A percentile compares a stretch with the other conserved stretches of the same genome.
Evolutionary conservation across 2,888 invertebrate genomes (phyloP).

Genomic region (Shargacucullia verbasci): DNA sequence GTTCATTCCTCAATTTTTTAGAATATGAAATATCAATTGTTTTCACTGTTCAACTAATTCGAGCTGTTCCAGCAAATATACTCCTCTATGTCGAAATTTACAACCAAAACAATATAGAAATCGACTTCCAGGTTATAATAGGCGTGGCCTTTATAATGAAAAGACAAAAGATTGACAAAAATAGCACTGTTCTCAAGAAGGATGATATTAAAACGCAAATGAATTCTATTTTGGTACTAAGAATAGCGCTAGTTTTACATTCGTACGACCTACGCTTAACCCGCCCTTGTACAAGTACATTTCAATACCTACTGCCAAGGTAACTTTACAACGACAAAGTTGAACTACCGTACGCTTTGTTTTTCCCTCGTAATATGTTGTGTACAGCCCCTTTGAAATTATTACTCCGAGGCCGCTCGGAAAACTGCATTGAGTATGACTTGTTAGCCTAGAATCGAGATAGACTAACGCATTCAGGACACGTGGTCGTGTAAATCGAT

Average conservation of each 20-base stretch:
- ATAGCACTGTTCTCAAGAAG: not conserved
- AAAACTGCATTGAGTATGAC: slow-evolving; percentile 56
- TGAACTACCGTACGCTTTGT: slow-evolving; percentile 21
- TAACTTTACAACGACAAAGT: slow-evolving; percentile 32
- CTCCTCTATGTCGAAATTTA: too few species aligned
- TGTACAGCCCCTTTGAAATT: slow-evolving; percentile 37
- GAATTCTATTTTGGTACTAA: slow-evolving; percentile 9
- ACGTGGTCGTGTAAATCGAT: slow-evolving; percentile 38
- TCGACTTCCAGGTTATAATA: not conserved
- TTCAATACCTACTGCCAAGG: slow-evolving; percentile 39
- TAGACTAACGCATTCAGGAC: slow-evolving; percentile 52
- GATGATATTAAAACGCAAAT: slow-evolving; percentile 7
- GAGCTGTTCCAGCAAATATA: too few species aligned
- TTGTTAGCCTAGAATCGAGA: slow-evolving; percentile 52
- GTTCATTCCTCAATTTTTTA: not conserved
- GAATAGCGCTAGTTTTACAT: slow-evolving; percentile 16
- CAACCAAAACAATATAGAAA: too few species aligned
- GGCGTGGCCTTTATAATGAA: not conserved
- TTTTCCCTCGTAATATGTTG: slow-evolving; percentile 37
- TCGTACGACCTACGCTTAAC: slow-evolving; percentile 17
- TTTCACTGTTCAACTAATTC: too few species aligned
- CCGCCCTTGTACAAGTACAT: slow-evolving; percentile 30
- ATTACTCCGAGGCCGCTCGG: slow-evolving; percentile 54
- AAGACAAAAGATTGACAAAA: not conserved
- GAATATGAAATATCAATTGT: too few species aligned